Evolutionary conservation across 2,888 invertebrate species (phyloP), one percentile per base, ranked within the genome.

Genomic region (Parelbella ahira): DNA sequence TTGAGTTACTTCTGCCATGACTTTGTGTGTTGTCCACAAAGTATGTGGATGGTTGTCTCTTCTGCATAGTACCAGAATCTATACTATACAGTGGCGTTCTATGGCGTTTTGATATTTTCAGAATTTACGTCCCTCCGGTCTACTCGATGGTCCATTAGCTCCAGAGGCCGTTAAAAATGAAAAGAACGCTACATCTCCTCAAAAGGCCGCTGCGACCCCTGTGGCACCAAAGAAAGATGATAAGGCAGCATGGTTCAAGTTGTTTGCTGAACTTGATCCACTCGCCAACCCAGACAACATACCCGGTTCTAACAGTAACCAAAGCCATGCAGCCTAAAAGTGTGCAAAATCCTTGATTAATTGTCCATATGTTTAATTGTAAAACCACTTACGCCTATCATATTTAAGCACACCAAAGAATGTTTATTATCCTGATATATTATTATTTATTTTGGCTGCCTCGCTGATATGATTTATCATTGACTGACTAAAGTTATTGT

Each of bases 231-330:
- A 89, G 53, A 90, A 88, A 54, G 89, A 88, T 44, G 90, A 89
- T 47, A 88, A 83, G 60, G 81, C 86, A 1, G 87, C 88, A 8
- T 98, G 97, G 97, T 92, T 96, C 67, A 95, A 95, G 75, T 84
- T 97, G 37, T 97, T 98, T 84, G 95, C 97, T 21, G 97, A 97
- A 75, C 79, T 98, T 44, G 97, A 98, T 83, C 97, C 97, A 0
- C 84, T 97, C 19, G 92, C 96, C 5, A 96, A 97, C 82, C 95
- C 96, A 23, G 94, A 96, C 28, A 84, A 68, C 33, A 65, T 89
- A 10, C 79, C 70, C 8, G 84, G 88, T 2, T 63, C 74, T 4
- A 83, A 84, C 43, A 65, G 60, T n/a, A 79, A 75, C 44, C 87
- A 88, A 23, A 89, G 88, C 51, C 88, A 89, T 63, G 83, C 88